These are phyloP conservation scores for Bucco capensis DNA, from an alignment of 2,113 vertebrate genomes.

Conservation along the genomic window DNA sequence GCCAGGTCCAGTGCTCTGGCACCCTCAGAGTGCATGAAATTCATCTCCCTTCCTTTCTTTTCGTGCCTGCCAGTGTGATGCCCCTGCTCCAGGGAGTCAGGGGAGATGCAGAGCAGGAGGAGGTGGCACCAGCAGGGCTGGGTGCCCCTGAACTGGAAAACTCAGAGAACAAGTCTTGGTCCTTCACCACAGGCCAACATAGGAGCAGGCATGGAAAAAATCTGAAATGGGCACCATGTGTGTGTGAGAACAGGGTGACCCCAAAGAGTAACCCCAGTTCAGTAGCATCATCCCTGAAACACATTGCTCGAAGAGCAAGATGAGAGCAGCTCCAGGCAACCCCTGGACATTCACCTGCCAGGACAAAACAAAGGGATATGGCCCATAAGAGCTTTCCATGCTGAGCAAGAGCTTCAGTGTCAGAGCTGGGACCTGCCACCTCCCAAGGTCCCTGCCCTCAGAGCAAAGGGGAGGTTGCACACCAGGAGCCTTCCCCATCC, in stretches of 20 bases:
- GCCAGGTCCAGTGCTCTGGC: neutral
- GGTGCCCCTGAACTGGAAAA: neutral
- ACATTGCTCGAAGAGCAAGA: accelerated
- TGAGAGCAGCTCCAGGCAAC: neutral
- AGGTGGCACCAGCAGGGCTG: neutral
- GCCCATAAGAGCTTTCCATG: neutral
- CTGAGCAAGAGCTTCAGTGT: neutral
- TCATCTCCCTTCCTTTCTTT: neutral
- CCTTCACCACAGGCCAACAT: accelerated
- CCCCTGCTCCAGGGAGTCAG: neutral
- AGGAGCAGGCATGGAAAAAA: neutral
- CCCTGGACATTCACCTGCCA: neutral
- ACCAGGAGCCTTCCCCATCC: neutral
- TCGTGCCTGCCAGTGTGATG: neutral
- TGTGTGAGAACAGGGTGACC: neutral
- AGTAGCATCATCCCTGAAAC: neutral
- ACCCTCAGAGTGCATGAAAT: neutral
- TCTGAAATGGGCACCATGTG: neutral
- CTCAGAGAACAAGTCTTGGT: neutral
- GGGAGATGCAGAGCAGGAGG: neutral
- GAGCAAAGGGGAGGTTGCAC: neutral
- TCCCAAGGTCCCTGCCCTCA: accelerated
- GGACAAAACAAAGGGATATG: neutral
- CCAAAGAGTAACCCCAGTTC: neutral
- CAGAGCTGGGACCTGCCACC: neutral